phyloP scores from a whole-genome alignment of 2,113 vertebrate species.

The Andinoacara biseriatus region DNA sequence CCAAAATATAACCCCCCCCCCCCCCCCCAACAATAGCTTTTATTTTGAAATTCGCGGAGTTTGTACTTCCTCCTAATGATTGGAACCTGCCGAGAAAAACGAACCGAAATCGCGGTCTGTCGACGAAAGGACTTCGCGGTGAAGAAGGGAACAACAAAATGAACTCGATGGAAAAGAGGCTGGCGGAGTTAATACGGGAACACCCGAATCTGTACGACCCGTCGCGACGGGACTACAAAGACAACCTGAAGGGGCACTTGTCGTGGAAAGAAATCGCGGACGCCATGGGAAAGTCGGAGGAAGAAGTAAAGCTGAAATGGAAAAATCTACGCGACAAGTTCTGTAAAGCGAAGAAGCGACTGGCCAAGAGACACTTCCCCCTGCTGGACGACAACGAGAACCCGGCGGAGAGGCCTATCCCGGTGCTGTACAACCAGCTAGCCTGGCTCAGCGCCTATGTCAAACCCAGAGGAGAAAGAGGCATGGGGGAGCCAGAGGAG shows the following conservation, averaged over 20 bases:
- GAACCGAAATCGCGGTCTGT: slow-evolving; percentile 29
- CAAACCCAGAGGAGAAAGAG: slow-evolving; percentile 24
- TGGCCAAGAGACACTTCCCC: slow-evolving; percentile 36
- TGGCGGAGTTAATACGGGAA: slow-evolving; percentile 50
- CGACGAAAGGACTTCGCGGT: slow-evolving; percentile 53
- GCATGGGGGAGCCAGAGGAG: slow-evolving; percentile 18
- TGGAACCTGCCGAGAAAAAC: neutral
- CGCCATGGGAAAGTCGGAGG: slow-evolving; percentile 55
- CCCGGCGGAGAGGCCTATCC: slow-evolving; percentile 44
- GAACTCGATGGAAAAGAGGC: slow-evolving; percentile 51
- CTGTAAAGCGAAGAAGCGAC: slow-evolving; percentile 68
- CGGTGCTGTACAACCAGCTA: slow-evolving; percentile 55
- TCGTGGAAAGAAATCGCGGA: slow-evolving; percentile 59
- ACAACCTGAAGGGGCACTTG: slow-evolving; percentile 31
- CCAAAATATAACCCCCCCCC: too few species aligned
- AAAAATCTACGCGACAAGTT: slow-evolving; percentile 71
- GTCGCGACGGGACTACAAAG: slow-evolving; percentile 56
- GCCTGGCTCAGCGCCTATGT: slow-evolving; percentile 57
- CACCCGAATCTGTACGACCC: slow-evolving; percentile 65
- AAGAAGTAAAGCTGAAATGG: slow-evolving; percentile 61
- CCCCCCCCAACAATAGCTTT: neutral
- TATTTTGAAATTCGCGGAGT: slow-evolving; percentile 44
- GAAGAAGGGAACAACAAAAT: slow-evolving; percentile 28
- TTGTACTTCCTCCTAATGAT: slow-evolving; percentile 36
- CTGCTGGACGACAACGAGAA: slow-evolving; percentile 25